phyloP scores from a whole-genome alignment of 1,140 invertebrate species.

The Holcopasites calliopsidis region DNA sequence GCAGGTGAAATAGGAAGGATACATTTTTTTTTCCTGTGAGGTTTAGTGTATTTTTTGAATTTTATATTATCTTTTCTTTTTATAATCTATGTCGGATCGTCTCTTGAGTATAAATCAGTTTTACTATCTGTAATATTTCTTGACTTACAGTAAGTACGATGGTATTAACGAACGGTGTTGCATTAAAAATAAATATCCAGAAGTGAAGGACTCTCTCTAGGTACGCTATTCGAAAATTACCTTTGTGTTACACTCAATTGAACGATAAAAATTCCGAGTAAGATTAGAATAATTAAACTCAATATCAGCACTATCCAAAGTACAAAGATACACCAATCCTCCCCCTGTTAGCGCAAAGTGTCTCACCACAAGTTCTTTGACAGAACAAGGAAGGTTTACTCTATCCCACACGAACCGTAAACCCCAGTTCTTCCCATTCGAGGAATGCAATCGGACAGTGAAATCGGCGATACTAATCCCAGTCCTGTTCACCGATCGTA shows the following conservation, averaged over 20 bases:
- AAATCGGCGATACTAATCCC: conserved; percentile 43
- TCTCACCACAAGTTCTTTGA: conserved; percentile 32
- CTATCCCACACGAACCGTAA: conserved; percentile 32
- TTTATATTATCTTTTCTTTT: too few relatives aligned
- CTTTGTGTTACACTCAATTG: not conserved
- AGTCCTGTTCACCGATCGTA: conserved; percentile 36
- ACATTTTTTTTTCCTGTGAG: too few relatives aligned
- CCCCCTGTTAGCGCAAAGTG: conserved; percentile 20
- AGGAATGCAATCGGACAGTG: conserved; percentile 36
- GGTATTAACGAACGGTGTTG: too few relatives aligned
- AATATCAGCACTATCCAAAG: not conserved
- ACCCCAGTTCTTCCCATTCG: conserved; percentile 29
- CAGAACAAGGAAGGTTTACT: conserved; percentile 33
- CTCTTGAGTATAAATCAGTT: too few relatives aligned
- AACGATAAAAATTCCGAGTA: not conserved
- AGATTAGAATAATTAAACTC: not conserved
- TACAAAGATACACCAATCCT: not conserved
- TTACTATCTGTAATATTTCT: too few relatives aligned
- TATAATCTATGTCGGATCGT: too few relatives aligned
- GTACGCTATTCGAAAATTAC: too few relatives aligned
- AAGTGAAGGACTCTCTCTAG: too few relatives aligned
- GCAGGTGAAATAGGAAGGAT: too few relatives aligned
- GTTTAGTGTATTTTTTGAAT: too few relatives aligned
- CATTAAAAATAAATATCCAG: too few relatives aligned
- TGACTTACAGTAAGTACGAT: too few relatives aligned